phyloP scores from a whole-genome alignment of 2,113 vertebrate genomes.

The Thryonomys swinderianus region DNA sequence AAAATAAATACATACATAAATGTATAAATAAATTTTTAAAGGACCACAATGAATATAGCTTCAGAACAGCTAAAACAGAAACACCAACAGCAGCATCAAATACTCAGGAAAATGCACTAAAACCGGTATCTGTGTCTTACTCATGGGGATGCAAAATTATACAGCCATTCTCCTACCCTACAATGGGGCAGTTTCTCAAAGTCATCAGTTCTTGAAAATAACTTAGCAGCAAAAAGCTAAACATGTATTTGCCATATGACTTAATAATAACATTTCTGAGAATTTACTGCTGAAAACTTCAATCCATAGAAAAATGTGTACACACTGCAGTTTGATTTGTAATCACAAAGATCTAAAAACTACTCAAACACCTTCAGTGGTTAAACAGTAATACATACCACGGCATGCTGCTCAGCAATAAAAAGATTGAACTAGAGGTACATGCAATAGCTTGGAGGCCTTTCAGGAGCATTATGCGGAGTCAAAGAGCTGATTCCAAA shows the following conservation, averaged over 20 bases:
- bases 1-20: too few relatives aligned
- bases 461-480: background rate
- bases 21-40: background rate
- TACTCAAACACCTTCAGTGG: background rate
- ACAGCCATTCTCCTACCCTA: background rate
- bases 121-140: background rate
- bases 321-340: background rate
- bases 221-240: background rate
- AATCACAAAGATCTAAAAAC: background rate
- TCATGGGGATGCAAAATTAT: background rate
- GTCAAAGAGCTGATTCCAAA: background rate
- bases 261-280: background rate
- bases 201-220: background rate
- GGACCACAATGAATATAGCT: background rate
- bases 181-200: background rate
- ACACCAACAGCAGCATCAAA: background rate
- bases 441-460: background rate
- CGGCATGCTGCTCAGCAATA: background rate
- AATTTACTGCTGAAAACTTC: slow-evolving; percentile 5
- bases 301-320: background rate
- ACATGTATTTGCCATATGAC: background rate
- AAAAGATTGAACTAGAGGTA: background rate
- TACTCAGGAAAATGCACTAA: background rate
- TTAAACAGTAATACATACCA: background rate
- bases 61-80: slow-evolving; percentile 1